A percentile compares a stretch with the other conserved stretches of the same genome.
phyloP scores from a whole-genome alignment of 2,888 invertebrate genomes.

The Eupsilia transversa region DNA sequence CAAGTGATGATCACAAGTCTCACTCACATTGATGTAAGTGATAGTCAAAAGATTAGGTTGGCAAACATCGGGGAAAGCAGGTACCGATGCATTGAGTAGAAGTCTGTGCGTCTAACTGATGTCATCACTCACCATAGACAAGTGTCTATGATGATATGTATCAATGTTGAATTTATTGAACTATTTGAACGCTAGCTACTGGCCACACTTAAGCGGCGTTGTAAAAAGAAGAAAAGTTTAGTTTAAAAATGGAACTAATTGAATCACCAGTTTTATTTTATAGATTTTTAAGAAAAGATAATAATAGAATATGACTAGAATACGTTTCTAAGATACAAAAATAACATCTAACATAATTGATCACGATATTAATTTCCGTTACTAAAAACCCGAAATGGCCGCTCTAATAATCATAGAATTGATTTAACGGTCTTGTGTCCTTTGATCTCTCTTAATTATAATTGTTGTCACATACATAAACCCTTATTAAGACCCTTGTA shows the following conservation, averaged over 20 bases:
- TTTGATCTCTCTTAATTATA: conserved; percentile 48
- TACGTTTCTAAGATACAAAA: neutral
- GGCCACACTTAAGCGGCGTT: neutral
- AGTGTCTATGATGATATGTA: neutral
- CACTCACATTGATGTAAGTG: neutral
- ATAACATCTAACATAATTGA: neutral
- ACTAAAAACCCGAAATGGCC: neutral
- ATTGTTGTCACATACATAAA: conserved; percentile 38
- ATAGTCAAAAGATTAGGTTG: conserved; percentile 1
- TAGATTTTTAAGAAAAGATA: neutral
- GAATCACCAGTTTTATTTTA: neutral
- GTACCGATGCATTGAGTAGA: conserved; percentile 6
- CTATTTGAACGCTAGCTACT: neutral
- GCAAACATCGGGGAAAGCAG: neutral
- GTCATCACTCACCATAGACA: neutral
- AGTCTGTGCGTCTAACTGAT: conserved; percentile 7
- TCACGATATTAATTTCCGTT: neutral
- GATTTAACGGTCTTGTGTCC: conserved; percentile 31
- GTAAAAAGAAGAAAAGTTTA: too few relatives aligned
- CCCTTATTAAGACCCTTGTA: conserved; percentile 29
- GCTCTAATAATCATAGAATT: conserved; percentile 19
- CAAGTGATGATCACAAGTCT: too few relatives aligned
- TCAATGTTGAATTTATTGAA: neutral
- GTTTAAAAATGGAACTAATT: neutral
- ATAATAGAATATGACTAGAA: neutral